Evolutionary conservation across 2,797 vertebrate species (phyloP), one percentile per base, ranked within the genome.

Genomic region (Dallia pectoralis): DNA sequence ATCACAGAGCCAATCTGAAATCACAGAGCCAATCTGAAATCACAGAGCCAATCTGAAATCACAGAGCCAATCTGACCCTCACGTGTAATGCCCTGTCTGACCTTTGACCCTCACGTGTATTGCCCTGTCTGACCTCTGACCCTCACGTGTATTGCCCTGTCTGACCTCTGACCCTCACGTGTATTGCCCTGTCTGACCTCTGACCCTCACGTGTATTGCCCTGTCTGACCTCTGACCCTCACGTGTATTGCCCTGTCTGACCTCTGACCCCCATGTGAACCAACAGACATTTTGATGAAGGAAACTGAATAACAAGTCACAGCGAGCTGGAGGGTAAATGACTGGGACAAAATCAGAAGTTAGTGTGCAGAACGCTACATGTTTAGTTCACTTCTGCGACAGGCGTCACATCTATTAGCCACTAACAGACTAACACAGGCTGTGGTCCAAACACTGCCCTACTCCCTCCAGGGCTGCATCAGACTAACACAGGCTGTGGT

Each of bases 381-480:
- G 78, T 78, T 66, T 74, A 71, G 71, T 64, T 44, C 47, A 76
- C 53, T 81, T 76, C 70, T 85, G 71, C 84, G 88, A 87, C 89
- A 90, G 85, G 75, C 83, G 9, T 91, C 88, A 85, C 77, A 27
- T 80, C 77, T 75, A 73, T 79, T 18, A 61, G 12, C 74, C 72
- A 59, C 84, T 36, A 87, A 91, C 89, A 84, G 51, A 80, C 84
- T 89, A 90, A 91, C 89, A 88, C 88, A 53, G 51, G n/a, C 19
- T 25, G 8, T 4, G 8, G 4, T 56, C 53, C 9, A 25, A 25
- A 12, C 2, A 11, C 40, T 8, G 3, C 40, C 40, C 2, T 44
- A 8, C 40, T 44, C 40, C 33, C 33, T 3, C 8, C 40, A 44
- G 40, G 40, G n/a, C n/a, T n/a, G n/a, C n/a, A n/a, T n/a, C 89